Percentiles rank a stretch among this genome's conserved stretches.
phyloP scores from a whole-genome alignment of 2,113 vertebrate species.

The Urocitellus parryii region DNA sequence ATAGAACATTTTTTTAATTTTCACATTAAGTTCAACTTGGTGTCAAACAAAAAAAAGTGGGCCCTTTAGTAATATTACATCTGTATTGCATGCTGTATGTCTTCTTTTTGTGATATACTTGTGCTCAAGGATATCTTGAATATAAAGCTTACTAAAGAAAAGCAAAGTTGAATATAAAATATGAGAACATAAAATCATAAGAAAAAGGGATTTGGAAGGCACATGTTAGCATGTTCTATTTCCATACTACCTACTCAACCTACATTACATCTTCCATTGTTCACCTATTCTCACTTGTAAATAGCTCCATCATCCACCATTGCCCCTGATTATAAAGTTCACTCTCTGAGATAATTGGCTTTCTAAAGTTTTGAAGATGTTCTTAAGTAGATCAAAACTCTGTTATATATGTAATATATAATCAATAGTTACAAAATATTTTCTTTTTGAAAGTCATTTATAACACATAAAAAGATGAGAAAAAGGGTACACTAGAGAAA shows the following conservation, averaged over 20 bases:
- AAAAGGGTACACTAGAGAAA: neutral
- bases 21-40: neutral
- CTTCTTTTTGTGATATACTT: neutral
- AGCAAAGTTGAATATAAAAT: neutral
- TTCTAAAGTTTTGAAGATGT: neutral
- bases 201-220: neutral
- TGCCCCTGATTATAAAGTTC: neutral
- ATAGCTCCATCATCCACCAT: neutral
- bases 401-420: neutral
- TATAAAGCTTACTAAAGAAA: neutral
- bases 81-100: neutral
- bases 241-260: accelerated
- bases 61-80: neutral
- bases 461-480: neutral
- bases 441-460: neutral
- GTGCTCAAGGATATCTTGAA: neutral
- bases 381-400: neutral
- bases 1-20: neutral
- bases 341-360: neutral
- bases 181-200: neutral
- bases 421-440: neutral
- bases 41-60: neutral
- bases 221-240: neutral
- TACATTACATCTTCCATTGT: neutral
- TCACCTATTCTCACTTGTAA: neutral